phyloP scores from a whole-genome alignment of 2,797 vertebrate species.

The Antrozous pallidus region DNA sequence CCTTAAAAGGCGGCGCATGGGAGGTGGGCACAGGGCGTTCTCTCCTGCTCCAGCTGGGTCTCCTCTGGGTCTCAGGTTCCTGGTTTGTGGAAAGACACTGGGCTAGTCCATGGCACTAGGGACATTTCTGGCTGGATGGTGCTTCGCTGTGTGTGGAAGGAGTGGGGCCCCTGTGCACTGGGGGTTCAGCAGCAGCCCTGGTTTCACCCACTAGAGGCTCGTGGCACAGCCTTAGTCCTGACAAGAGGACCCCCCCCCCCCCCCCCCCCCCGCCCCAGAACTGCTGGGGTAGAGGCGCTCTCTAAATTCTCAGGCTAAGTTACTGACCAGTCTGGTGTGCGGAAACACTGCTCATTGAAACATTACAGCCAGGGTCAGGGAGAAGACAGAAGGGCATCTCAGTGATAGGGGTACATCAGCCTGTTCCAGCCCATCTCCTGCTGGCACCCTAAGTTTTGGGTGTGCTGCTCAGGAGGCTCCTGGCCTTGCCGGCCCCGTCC shows the following conservation, averaged over 20 bases:
- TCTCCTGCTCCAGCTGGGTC: background rate
- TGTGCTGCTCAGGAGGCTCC: background rate
- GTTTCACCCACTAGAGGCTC: background rate
- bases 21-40: background rate
- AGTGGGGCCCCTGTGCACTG: background rate
- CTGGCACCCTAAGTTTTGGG: background rate
- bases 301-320: background rate
- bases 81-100: background rate
- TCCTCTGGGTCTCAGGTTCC: background rate
- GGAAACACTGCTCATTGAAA: background rate
- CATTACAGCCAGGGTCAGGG: background rate
- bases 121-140: background rate
- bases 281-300: background rate
- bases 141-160: background rate
- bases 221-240: background rate
- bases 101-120: background rate
- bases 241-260: background rate
- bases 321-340: background rate
- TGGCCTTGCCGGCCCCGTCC: background rate
- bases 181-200: background rate
- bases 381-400: background rate
- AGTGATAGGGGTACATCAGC: accelerated
- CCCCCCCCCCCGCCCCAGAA: background rate
- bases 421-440: background rate
- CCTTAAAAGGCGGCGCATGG: background rate